Evolutionary conservation across 2,797 vertebrate species (phyloP).

Genomic region (Helarctos malayanus): DNA sequence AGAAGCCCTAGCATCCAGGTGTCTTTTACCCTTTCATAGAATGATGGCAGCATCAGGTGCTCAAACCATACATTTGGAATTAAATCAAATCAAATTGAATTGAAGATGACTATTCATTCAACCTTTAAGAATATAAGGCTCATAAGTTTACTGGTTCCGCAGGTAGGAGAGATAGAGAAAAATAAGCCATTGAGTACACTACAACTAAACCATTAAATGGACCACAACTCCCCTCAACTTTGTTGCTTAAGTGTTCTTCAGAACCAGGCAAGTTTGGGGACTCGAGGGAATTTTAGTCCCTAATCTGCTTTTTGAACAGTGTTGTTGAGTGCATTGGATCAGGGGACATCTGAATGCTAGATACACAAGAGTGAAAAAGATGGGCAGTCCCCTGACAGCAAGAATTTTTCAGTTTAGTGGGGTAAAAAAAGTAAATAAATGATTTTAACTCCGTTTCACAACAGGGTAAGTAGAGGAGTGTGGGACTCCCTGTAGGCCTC

Average conservation of each 20-base stretch:
- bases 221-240: not conserved
- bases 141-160: not conserved
- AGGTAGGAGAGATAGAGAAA: not conserved
- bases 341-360: not conserved
- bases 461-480: not conserved
- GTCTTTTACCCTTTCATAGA: not conserved
- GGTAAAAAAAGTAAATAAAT: not conserved
- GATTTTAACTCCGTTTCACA: not conserved
- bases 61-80: not conserved
- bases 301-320: not conserved
- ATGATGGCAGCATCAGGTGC: not conserved
- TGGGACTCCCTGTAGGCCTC: not conserved
- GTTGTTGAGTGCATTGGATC: not conserved
- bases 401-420: not conserved
- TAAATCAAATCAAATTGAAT: not conserved
- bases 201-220: not conserved
- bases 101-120: not conserved
- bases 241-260: not conserved
- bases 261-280: not conserved
- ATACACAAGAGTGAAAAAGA: not conserved
- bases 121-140: not conserved
- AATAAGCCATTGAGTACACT: not conserved
- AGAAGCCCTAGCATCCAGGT: not conserved
- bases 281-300: not conserved
- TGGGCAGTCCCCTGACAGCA: not conserved